Conservation (phyloP, 1,140 invertebrate genomes). For the Drosophila bocki region DNA sequence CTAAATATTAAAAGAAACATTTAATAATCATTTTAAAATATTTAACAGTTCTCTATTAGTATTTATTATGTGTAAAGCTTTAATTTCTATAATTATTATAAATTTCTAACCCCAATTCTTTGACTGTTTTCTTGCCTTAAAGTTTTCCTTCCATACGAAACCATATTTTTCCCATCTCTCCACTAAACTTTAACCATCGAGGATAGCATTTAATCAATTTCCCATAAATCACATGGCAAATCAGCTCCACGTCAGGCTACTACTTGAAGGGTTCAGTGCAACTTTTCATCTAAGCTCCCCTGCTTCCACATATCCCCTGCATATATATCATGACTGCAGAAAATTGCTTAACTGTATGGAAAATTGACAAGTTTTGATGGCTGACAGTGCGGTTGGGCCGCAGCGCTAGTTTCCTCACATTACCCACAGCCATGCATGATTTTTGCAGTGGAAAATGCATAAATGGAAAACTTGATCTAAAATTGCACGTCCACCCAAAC, state of each 20-base stretch:
- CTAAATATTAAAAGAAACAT: not conserved
- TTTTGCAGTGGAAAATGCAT: slow-evolving; percentile 70
- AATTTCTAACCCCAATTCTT: not conserved
- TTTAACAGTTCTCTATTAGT: too few relatives aligned
- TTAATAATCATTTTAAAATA: not conserved
- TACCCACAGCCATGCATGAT: slow-evolving; percentile 35
- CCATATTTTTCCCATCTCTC: not conserved
- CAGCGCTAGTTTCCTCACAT: slow-evolving; percentile 7
- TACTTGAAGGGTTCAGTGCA: slow-evolving; percentile 33
- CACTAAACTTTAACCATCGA: not conserved
- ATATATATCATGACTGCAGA: slow-evolving; percentile 56
- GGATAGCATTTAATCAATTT: slow-evolving; percentile 72
- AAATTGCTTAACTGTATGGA: slow-evolving; percentile 83
- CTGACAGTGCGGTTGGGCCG: slow-evolving; percentile 71
- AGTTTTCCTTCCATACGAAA: not conserved
- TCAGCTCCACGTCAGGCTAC: slow-evolving; percentile 50
- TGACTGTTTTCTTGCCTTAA: not conserved
- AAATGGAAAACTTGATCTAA: slow-evolving; percentile 64
- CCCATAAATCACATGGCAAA: slow-evolving; percentile 71
- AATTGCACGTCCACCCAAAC: slow-evolving; percentile 42
- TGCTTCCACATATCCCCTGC: slow-evolving; percentile 13
- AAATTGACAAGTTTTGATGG: slow-evolving; percentile 80
- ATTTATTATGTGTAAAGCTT: not conserved
- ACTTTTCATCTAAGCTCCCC: slow-evolving; percentile 12
- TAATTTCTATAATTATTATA: not conserved